phyloP scores from a whole-genome alignment of 2,113 vertebrate species.

The Nannobrachium achirus region DNA sequence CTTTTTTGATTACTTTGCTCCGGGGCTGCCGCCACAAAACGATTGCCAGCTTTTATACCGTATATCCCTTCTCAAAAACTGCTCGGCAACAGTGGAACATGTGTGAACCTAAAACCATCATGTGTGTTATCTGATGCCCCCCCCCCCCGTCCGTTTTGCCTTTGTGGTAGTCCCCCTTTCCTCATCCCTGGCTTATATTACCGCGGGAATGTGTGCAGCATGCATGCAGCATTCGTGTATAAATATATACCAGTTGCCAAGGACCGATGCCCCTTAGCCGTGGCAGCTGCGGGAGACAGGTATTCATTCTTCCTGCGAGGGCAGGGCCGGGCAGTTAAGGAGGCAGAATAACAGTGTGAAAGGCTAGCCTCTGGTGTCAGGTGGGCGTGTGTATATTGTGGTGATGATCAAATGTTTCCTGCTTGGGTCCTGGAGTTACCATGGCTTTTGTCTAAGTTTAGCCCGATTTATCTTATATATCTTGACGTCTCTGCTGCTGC shows the following conservation, averaged over 20 bases:
- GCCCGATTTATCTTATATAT: constrained; percentile 64
- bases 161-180: constrained; percentile 58
- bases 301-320: constrained; percentile 61
- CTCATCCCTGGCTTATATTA: constrained; percentile 48
- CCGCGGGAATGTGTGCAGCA: constrained; percentile 52
- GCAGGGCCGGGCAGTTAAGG: background rate
- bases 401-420: constrained; percentile 69
- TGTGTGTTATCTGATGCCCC: constrained; percentile 56
- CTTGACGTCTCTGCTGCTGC: constrained; percentile 69
- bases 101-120: constrained; percentile 56
- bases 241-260: constrained; percentile 72
- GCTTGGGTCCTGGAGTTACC: constrained; percentile 60
- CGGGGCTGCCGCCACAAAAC: constrained; percentile 34
- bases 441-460: constrained; percentile 70
- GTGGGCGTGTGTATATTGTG: constrained; percentile 67
- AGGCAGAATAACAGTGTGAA: constrained; percentile 56
- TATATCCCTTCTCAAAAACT: constrained; percentile 43
- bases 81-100: constrained; percentile 59
- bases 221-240: constrained; percentile 68
- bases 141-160: constrained; percentile 57
- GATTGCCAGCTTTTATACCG: constrained; percentile 31
- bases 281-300: constrained; percentile 63
- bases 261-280: constrained; percentile 57
- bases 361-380: constrained; percentile 63
- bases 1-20: background rate